These are phyloP conservation scores for Lutraria lutraria DNA, from an alignment of 2,888 invertebrate genomes.

Conservation along the genomic window DNA sequence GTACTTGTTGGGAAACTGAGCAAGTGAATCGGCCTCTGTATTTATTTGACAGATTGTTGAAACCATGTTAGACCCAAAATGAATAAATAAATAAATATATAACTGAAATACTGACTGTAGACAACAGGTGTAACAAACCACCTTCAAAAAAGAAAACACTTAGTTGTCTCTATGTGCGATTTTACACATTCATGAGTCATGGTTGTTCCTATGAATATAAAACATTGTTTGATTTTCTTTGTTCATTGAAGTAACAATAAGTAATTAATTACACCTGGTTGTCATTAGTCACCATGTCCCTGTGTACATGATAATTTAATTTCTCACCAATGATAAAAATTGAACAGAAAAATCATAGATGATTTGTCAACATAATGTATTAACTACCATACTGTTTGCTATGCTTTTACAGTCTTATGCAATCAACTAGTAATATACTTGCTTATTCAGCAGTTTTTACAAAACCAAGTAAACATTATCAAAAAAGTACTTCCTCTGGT, in stretches of 20 bases:
- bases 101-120: too few relatives aligned
- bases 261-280: neutral
- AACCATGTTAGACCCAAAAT: too few relatives aligned
- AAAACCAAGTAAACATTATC: neutral
- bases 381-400: neutral
- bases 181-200: neutral
- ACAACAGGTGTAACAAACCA: too few relatives aligned
- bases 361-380: neutral
- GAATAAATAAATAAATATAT: too few relatives aligned
- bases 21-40: neutral
- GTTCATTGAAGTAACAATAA: neutral
- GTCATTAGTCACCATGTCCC: neutral
- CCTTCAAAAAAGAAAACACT: too few relatives aligned
- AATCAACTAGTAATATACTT: neutral
- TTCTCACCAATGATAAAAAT: neutral
- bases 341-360: neutral
- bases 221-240: neutral
- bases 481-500: too few relatives aligned
- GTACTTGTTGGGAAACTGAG: neutral
- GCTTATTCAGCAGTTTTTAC: neutral
- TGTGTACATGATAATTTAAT: neutral
- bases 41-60: neutral
- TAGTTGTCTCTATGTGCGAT: too few relatives aligned
- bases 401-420: neutral
- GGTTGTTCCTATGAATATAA: neutral